Evolutionary conservation across 1,140 invertebrate genomes (phyloP).

Genomic region (Chymomyza costata): DNA sequence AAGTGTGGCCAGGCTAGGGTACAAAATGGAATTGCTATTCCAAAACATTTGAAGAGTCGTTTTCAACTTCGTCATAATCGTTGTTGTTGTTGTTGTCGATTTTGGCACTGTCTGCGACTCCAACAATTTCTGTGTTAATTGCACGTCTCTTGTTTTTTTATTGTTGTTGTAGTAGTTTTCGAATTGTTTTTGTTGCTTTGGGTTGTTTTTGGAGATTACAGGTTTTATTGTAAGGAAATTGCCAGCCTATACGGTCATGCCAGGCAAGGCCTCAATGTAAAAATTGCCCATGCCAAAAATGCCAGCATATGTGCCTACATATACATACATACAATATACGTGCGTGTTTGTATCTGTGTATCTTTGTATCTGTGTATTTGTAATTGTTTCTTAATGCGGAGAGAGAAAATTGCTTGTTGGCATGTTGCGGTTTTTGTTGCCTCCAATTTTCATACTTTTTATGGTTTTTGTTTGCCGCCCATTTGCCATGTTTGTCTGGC

Average conservation of each 20-base stretch:
- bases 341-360: too few species aligned
- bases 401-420: constrained; percentile 49
- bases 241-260: constrained; percentile 10
- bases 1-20: too few species aligned
- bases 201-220: constrained; percentile 41
- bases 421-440: constrained; percentile 4
- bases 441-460: constrained; percentile 24
- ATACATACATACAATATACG: too few species aligned
- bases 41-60: too few species aligned
- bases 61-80: not conserved
- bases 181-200: constrained; percentile 13
- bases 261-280: constrained; percentile 8
- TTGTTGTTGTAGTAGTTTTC: too few species aligned
- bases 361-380: too few species aligned
- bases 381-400: constrained; percentile 55
- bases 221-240: constrained; percentile 49
- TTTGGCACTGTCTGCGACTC: too few species aligned
- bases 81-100: not conserved
- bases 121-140: constrained; percentile 58
- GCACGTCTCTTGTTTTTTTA: constrained; percentile 39
- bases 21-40: too few species aligned
- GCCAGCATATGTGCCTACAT: too few species aligned
- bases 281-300: constrained; percentile 46
- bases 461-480: constrained; percentile 40
- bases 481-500: constrained; percentile 53